phyloP scores from a whole-genome alignment of 2,888 invertebrate species.

The Sesamia inferens region DNA sequence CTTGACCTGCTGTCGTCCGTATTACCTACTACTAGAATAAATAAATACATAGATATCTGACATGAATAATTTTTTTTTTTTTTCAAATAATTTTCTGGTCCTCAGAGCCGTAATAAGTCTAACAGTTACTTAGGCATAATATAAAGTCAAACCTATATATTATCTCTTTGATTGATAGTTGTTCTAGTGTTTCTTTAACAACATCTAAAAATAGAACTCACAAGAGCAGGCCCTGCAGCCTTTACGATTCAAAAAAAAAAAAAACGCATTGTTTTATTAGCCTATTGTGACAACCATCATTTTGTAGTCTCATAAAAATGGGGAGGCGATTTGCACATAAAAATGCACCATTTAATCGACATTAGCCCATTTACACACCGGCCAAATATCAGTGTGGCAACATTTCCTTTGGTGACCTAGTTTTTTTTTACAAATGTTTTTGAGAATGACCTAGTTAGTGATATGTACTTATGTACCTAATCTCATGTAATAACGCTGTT shows the following conservation, averaged over 20 bases:
- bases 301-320: slow-evolving; percentile 21
- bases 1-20: too few species aligned
- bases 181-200: background rate
- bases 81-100: background rate
- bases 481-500: background rate
- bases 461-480: background rate
- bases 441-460: background rate
- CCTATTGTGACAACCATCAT: background rate
- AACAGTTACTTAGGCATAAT: background rate
- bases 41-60: background rate
- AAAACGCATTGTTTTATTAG: slow-evolving; percentile 6
- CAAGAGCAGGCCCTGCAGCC: background rate
- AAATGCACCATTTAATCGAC: slow-evolving; percentile 48
- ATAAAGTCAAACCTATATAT: background rate
- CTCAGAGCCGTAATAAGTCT: background rate
- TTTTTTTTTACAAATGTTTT: slow-evolving; percentile 27
- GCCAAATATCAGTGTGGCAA: slow-evolving; percentile 37
- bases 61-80: background rate
- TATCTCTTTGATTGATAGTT: background rate
- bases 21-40: too few species aligned
- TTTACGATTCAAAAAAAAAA: background rate
- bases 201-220: too few species aligned
- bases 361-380: slow-evolving; percentile 36
- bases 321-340: slow-evolving; percentile 30
- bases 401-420: slow-evolving; percentile 35